Percentiles rank a stretch among this genome's conserved stretches.
Conservation (phyloP, 2,797 vertebrate genomes). For the Peromyscus attwateri region DNA sequence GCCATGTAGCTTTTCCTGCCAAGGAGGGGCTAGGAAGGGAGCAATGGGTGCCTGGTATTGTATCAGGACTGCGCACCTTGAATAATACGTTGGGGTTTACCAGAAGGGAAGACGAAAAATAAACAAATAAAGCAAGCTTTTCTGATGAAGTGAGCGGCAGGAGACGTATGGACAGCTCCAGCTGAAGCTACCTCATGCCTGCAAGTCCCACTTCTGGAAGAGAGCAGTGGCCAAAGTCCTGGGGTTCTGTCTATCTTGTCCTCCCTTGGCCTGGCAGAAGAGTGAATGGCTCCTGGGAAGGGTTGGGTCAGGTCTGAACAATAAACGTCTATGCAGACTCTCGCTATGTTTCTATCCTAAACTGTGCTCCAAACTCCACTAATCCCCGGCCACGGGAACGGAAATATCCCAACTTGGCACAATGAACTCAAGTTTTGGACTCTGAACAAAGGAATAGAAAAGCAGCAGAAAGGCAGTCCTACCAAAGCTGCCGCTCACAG, state of each 20-base stretch:
- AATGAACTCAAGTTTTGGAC: conserved; percentile 36
- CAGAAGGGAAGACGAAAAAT: conserved; percentile 48
- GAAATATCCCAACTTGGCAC: background rate
- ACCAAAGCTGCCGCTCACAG: background rate
- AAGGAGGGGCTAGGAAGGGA: background rate
- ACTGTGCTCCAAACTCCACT: background rate
- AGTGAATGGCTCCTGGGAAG: background rate
- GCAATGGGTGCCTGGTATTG: background rate
- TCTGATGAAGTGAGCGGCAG: background rate
- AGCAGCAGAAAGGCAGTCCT: conserved; percentile 46
- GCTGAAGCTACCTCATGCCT: rapidly evolving
- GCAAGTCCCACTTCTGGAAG: background rate
- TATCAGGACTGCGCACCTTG: background rate
- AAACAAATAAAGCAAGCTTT: conserved; percentile 1
- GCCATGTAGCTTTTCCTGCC: conserved; percentile 41
- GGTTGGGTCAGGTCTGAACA: conserved; percentile 10
- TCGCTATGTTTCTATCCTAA: conserved; percentile 6
- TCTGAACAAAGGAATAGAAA: conserved; percentile 36
- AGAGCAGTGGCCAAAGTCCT: background rate
- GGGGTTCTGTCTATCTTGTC: background rate
- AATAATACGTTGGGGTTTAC: conserved; percentile 32
- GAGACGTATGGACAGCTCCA: background rate
- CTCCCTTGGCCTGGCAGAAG: background rate
- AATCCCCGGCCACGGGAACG: background rate
- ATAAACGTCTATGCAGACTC: background rate